Evolutionary conservation across 2,113 vertebrate genomes (phyloP).

Genomic region (Catharus minimus): DNA sequence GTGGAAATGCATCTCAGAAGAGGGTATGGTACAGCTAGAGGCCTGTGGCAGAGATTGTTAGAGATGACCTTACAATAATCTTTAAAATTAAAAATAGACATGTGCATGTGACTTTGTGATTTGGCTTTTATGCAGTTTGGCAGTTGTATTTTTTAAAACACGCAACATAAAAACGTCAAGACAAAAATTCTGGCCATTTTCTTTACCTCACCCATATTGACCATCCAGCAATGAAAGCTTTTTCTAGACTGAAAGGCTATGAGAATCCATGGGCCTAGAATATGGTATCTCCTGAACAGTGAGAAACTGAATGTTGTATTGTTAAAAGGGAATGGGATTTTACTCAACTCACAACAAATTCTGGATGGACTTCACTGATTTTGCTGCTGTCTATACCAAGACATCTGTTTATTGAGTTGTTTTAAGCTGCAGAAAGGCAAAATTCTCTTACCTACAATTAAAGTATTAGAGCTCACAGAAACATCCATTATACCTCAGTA

Average conservation of each 20-base stretch:
- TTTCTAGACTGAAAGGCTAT: neutral
- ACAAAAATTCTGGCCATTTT: neutral
- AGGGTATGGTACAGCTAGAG: neutral
- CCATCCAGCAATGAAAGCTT: neutral
- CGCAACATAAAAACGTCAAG: neutral
- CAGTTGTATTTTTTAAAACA: neutral
- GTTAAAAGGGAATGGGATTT: neutral
- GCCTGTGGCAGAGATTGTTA: neutral
- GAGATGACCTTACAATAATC: neutral
- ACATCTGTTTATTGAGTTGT: neutral
- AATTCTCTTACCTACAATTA: conserved; percentile 20
- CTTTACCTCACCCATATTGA: neutral
- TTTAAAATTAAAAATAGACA: neutral
- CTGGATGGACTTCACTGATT: neutral
- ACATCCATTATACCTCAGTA: neutral
- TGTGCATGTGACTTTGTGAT: neutral
- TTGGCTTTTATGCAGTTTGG: neutral
- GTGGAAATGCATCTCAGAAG: neutral
- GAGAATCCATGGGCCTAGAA: neutral
- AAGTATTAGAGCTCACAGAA: conserved; percentile 9
- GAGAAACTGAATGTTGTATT: neutral
- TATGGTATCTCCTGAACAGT: neutral
- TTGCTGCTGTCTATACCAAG: neutral
- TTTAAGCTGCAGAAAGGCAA: conserved; percentile 23
- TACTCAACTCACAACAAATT: neutral